These are phyloP conservation scores for Hofmannophila pseudospretella DNA, from an alignment of 2,888 invertebrate genomes.

Conservation along the genomic window DNA sequence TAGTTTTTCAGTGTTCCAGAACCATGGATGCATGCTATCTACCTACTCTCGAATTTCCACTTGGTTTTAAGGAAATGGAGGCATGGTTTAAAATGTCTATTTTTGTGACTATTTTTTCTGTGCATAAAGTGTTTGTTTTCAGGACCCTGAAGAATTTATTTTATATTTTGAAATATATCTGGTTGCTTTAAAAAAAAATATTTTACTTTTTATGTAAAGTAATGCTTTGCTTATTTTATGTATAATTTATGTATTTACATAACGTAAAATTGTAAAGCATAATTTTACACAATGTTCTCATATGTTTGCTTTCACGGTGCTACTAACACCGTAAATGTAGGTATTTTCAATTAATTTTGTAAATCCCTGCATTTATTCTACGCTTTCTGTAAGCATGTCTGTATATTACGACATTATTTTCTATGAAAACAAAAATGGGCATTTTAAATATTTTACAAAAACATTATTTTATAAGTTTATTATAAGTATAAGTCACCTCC, in stretches of 20 bases:
- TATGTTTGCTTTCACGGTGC: conserved; percentile 32
- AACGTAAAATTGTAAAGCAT: conserved; percentile 23
- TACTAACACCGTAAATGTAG: conserved; percentile 51
- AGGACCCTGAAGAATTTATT: conserved; percentile 7
- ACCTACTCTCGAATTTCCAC: conserved; percentile 7
- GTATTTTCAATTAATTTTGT: conserved; percentile 48
- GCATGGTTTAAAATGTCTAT: conserved; percentile 64
- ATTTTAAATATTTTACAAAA: conserved; percentile 48
- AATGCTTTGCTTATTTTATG: conserved; percentile 25
- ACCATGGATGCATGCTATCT: conserved; percentile 32
- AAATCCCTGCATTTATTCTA: conserved; percentile 35
- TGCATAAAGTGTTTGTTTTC: too few relatives aligned
- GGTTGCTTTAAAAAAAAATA: too few relatives aligned
- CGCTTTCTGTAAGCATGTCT: conserved; percentile 40
- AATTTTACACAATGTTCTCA: conserved; percentile 25
- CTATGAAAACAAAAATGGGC: conserved; percentile 62
- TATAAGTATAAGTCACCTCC: conserved; percentile 50
- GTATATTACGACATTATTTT: conserved; percentile 13
- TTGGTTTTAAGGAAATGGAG: conserved; percentile 68
- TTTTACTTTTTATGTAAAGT: conserved; percentile 27
- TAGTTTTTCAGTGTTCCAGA: conserved; percentile 32
- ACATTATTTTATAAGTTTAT: conserved; percentile 10
- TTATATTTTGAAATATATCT: too few relatives aligned
- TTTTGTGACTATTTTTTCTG: conserved; percentile 28
- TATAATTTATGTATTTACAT: conserved; percentile 7